Conservation (phyloP, 2,888 invertebrate genomes). For the Patella pellucida region DNA sequence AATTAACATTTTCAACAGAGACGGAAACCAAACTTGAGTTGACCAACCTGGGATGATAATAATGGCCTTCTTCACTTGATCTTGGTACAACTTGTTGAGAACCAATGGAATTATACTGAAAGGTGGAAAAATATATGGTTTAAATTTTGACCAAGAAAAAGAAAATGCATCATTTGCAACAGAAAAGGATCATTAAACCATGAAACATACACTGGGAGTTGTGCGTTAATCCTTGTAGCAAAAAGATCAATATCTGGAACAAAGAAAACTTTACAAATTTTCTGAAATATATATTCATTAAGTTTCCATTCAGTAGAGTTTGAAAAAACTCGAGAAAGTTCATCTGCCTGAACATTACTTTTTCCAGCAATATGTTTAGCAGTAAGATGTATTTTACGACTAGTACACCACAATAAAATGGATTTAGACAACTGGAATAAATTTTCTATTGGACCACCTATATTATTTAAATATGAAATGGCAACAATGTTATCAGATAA, state of each 20-base stretch:
- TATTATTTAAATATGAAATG: constrained; percentile 30
- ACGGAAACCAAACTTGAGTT: neutral
- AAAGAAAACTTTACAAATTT: constrained; percentile 24
- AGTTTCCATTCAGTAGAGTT: constrained; percentile 32
- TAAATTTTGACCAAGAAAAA: constrained; percentile 27
- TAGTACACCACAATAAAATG: constrained; percentile 32
- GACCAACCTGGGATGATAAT: neutral
- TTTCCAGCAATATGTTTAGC: constrained; percentile 22
- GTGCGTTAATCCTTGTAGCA: constrained; percentile 29
- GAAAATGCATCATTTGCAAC: constrained; percentile 26
- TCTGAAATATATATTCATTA: constrained; percentile 22
- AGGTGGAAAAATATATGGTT: constrained; percentile 34
- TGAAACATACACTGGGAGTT: constrained; percentile 25
- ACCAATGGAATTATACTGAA: constrained; percentile 24
- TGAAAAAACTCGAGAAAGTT: constrained; percentile 27
- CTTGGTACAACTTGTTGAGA: constrained; percentile 14
- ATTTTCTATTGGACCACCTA: constrained; percentile 16
- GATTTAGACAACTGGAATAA: neutral
- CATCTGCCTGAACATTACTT: constrained; percentile 28
- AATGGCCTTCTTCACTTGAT: neutral
- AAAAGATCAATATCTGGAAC: constrained; percentile 34
- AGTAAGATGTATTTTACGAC: constrained; percentile 26
- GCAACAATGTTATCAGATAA: constrained; percentile 22
- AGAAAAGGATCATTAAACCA: constrained; percentile 29
- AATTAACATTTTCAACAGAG: constrained; percentile 7